phyloP scores from a whole-genome alignment of 2,888 invertebrate genomes.

The Ophonus ardosiacus region DNA sequence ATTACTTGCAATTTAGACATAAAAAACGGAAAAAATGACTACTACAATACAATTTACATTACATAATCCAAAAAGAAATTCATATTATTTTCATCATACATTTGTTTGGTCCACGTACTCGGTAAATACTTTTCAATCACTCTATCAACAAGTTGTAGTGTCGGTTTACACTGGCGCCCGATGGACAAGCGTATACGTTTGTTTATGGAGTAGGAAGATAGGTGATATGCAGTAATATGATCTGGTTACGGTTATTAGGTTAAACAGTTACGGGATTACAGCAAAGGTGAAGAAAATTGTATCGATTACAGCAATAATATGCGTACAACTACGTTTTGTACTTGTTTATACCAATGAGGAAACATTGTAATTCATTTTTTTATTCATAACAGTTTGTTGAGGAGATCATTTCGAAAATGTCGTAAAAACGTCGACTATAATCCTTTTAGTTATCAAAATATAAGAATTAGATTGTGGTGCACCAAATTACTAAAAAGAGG shows the following conservation, averaged over 20 bases:
- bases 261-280: background rate
- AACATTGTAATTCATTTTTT: too few species aligned
- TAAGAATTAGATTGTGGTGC: too few species aligned
- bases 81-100: too few species aligned
- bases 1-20: background rate
- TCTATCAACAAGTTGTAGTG: background rate
- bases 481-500: too few species aligned
- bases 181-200: background rate
- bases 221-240: background rate
- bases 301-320: background rate
- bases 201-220: background rate
- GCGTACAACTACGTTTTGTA: background rate
- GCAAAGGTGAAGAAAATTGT: background rate
- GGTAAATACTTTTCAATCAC: background rate
- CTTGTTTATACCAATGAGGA: too few species aligned
- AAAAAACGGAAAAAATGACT: background rate
- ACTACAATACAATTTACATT: background rate
- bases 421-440: too few species aligned
- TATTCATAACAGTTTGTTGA: too few species aligned
- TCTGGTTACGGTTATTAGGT: background rate
- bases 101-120: background rate
- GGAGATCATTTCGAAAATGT: too few species aligned
- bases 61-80: too few species aligned
- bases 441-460: too few species aligned
- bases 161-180: background rate